Percentiles rank a stretch among this genome's conserved stretches.
Conservation (phyloP, 2,888 invertebrate species). For the Phasia obesa region DNA sequence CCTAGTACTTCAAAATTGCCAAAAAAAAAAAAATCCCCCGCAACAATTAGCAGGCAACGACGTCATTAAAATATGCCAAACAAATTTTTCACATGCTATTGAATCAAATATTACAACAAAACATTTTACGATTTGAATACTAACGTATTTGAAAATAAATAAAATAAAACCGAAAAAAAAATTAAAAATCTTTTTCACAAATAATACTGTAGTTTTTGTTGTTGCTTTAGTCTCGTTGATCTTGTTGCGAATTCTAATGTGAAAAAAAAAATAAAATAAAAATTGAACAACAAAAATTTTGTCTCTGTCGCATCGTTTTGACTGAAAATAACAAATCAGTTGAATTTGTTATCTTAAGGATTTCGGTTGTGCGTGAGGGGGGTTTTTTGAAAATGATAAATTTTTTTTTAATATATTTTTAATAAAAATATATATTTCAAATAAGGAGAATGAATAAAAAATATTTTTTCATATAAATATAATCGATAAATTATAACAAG, state of each 20-base stretch:
- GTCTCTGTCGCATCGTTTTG: conserved; percentile 70
- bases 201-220: conserved; percentile 31
- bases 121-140: conserved; percentile 56
- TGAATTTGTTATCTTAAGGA: conserved; percentile 76
- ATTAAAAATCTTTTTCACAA: neutral
- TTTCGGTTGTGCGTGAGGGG: conserved; percentile 74
- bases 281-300: conserved; percentile 55
- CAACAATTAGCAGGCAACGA: conserved; percentile 30
- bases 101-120: conserved; percentile 26
- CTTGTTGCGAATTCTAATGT: conserved; percentile 61
- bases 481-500: neutral
- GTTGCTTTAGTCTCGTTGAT: conserved; percentile 56
- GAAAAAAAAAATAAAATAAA: conserved; percentile 30
- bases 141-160: conserved; percentile 66
- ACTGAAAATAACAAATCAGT: conserved; percentile 74
- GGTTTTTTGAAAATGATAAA: neutral
- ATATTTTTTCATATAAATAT: neutral
- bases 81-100: conserved; percentile 43
- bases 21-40: conserved; percentile 48
- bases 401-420: neutral
- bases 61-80: conserved; percentile 39
- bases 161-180: conserved; percentile 41
- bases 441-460: neutral
- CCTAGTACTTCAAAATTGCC: conserved; percentile 9
- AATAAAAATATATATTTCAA: neutral